Conservation (phyloP, 1,140 invertebrate species). For the Palaemon carinicauda region DNA sequence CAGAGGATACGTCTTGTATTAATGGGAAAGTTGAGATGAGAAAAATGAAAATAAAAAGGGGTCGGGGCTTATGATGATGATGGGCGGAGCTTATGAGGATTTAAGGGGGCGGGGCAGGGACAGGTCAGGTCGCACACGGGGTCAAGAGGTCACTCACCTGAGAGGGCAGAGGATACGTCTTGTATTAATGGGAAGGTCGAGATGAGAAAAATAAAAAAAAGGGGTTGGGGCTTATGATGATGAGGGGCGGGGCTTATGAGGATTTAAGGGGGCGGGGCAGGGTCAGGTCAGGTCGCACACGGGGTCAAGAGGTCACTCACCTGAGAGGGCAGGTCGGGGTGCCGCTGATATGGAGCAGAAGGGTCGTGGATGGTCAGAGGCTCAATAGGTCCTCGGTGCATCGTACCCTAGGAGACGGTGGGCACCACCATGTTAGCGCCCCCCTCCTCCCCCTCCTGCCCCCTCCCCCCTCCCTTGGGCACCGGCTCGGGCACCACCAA, state of each 20-base stretch:
- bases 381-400: conserved; percentile 53
- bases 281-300: not conserved
- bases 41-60: no score
- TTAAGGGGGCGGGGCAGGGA: no score
- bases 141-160: no score
- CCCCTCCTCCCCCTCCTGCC: conserved; percentile 43
- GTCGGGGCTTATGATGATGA: no score
- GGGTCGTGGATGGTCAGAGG: conserved; percentile 55
- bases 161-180: no score
- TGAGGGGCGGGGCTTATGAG: not conserved
- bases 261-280: not conserved
- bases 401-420: conserved; percentile 46
- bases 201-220: no score
- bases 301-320: conserved; percentile 21
- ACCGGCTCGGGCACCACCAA: not conserved
- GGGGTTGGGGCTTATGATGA: not conserved
- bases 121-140: no score
- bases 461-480: conserved; percentile 10
- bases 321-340: conserved; percentile 60
- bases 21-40: no score
- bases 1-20: no score
- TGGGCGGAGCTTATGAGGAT: no score
- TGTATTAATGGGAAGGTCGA: no score
- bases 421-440: conserved; percentile 49
- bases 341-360: conserved; percentile 59